These are phyloP conservation scores for Euleptes europaea DNA, from an alignment of 2,113 vertebrate genomes.

Conservation along the genomic window DNA sequence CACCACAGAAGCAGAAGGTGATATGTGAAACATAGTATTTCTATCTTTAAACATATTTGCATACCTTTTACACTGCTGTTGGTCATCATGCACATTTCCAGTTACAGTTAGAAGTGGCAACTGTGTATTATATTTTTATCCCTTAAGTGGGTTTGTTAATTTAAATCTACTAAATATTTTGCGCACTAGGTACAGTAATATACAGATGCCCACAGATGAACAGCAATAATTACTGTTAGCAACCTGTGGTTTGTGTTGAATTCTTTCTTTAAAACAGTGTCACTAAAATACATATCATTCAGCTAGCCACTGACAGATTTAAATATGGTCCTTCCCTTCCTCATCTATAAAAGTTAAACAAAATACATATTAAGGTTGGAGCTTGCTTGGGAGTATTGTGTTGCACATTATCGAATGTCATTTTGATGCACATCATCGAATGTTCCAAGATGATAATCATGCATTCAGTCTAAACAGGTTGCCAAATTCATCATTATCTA, in stretches of 20 bases:
- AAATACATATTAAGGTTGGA: neutral
- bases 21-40: neutral
- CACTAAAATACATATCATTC: neutral
- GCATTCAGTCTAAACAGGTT: too few species aligned
- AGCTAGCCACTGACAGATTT: neutral
- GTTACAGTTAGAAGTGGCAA: neutral
- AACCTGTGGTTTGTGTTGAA: neutral
- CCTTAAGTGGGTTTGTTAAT: neutral
- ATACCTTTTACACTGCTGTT: neutral
- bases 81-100: neutral
- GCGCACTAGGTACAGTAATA: neutral
- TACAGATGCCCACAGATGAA: neutral
- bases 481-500: too few species aligned
- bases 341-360: neutral
- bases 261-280: neutral
- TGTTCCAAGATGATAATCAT: too few species aligned
- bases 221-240: neutral
- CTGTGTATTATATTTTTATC: neutral
- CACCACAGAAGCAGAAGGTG: neutral
- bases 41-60: neutral
- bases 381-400: too few species aligned
- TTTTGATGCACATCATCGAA: too few species aligned
- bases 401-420: too few species aligned
- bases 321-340: neutral
- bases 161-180: conserved; percentile 2